Base-by-base conservation (phyloP, 1,140 invertebrate species). In the Cyrtorhinus lividipennis region DNA sequence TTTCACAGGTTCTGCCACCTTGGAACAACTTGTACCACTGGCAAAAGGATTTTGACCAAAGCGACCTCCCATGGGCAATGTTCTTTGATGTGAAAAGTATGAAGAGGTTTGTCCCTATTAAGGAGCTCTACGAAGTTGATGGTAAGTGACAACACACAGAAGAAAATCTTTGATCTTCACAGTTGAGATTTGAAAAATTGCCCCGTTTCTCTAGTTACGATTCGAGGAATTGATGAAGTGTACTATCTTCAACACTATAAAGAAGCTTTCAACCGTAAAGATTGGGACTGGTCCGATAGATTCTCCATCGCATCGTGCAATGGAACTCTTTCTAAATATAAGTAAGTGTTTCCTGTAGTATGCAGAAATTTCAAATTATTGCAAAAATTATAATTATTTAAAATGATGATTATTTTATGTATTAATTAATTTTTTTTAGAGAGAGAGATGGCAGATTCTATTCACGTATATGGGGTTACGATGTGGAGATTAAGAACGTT, bases 1-100 rank as follows among this genome's bases (percentile, higher is more conserved):
- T 26, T 58, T 24, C 24, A 58, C 27, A 88, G 67, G 86, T 94
- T 26, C 74, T 98, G 65, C 95, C 95, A 24, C 92, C 95, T 1
- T 98, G 92, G 90, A 81, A 84, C 66, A 79, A 81, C 56, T 72
- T 97, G 1, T 91, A 89, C 68, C 95, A 98, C 73, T 98, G 95
- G 95, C 81, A 80, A 72, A 81, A 81, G 26, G 74, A 81, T 45
- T 63, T 79, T 24, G 61, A 70, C 23, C 79, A 82, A 67, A 73
- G 73, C 2, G 76, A 79, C 62, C 69, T 81, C 2, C 80, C 83
- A 1, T 98, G 95, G 95, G 73, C 75, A 10, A 70, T 74, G 22
- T 98, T 96, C 74, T 99, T 98, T 74, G 85, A 98, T 72, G 62
- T 96, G 12, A 65, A 77, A 10, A 89, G 89, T 72, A 73, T 98